These are phyloP conservation scores for Lymantria monacha DNA, from an alignment of 2,888 invertebrate genomes.

Conservation along the genomic window DNA sequence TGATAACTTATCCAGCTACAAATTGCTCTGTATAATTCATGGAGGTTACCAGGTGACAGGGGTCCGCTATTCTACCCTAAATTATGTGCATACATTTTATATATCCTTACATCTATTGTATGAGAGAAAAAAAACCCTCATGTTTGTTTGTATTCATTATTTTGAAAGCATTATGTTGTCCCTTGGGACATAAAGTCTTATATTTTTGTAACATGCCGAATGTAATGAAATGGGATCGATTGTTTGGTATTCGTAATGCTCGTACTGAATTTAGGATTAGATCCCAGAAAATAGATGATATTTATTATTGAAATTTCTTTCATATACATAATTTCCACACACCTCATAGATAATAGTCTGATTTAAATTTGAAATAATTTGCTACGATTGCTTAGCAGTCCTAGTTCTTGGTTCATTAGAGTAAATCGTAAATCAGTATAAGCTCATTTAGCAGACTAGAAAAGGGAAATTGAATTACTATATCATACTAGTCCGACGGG, in stretches of 20 bases:
- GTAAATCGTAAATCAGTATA: no score
- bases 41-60: conserved; percentile 61
- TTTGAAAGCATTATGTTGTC: conserved; percentile 51
- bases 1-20: conserved; percentile 62
- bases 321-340: no score
- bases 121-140: conserved; percentile 34
- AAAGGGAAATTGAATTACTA: no score
- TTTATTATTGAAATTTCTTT: background rate
- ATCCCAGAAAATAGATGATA: conserved; percentile 4
- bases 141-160: conserved; percentile 50
- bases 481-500: no score
- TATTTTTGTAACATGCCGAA: conserved; percentile 19
- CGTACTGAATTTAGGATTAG: conserved; percentile 5
- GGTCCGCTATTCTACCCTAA: conserved; percentile 51
- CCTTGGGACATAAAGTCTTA: conserved; percentile 27
- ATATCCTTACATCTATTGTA: conserved; percentile 29
- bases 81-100: conserved; percentile 59
- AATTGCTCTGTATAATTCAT: conserved; percentile 70
- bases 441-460: no score
- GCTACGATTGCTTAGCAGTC: no score
- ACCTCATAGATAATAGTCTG: no score
- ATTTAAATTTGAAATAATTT: no score
- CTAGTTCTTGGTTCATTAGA: no score
- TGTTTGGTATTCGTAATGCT: conserved; percentile 15
- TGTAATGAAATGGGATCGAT: conserved; percentile 29